These are phyloP conservation scores for Kuschelorhynchus macadamiae DNA, from an alignment of 2,888 invertebrate species.

Conservation along the genomic window DNA sequence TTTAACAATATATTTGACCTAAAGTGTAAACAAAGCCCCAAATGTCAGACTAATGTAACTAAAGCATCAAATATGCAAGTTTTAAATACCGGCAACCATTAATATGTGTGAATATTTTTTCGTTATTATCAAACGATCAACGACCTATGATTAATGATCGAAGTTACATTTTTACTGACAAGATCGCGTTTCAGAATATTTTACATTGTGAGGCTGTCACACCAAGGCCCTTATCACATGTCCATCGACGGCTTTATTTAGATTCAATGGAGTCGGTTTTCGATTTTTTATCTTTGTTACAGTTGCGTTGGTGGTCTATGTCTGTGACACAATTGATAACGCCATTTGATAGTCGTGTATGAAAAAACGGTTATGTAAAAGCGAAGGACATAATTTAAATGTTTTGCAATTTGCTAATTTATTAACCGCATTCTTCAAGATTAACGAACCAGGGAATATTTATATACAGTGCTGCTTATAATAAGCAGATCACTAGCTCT, in stretches of 20 bases:
- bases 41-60: too few species aligned
- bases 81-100: too few species aligned
- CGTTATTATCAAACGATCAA: too few species aligned
- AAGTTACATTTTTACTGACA: slow-evolving; percentile 59
- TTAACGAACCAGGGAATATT: too few species aligned
- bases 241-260: slow-evolving; percentile 64
- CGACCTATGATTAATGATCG: slow-evolving; percentile 56
- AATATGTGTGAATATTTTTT: too few species aligned
- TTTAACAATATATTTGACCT: too few species aligned
- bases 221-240: slow-evolving; percentile 61
- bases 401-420: neutral
- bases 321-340: slow-evolving; percentile 34
- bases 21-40: too few species aligned
- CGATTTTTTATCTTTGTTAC: slow-evolving; percentile 46
- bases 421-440: too few species aligned
- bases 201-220: slow-evolving; percentile 62
- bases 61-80: too few species aligned
- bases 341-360: slow-evolving; percentile 19
- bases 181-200: slow-evolving; percentile 62
- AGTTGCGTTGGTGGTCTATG: slow-evolving; percentile 50
- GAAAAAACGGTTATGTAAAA: slow-evolving; percentile 6
- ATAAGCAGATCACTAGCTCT: too few species aligned
- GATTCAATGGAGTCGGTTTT: slow-evolving; percentile 46
- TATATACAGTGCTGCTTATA: too few species aligned
- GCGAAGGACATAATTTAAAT: slow-evolving; percentile 18